Evolutionary conservation across 1,140 invertebrate genomes (phyloP).

Genomic region (Octopus bimaculoides): DNA sequence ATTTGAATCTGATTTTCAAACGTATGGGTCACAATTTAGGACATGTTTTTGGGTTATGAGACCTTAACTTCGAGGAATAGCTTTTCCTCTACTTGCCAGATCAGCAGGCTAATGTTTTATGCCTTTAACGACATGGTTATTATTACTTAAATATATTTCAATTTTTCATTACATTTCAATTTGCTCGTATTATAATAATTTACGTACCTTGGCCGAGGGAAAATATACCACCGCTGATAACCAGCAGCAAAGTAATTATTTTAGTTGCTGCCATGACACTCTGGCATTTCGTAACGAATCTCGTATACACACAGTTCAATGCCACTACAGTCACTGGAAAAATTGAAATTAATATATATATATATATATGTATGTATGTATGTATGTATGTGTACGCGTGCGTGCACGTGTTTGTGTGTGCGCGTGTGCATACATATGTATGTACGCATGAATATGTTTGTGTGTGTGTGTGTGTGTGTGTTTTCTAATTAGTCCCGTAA

Average conservation of each 20-base stretch:
- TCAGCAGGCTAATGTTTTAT: too few relatives aligned
- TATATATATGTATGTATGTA: background rate
- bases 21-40: too few relatives aligned
- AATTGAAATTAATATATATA: background rate
- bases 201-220: conserved; percentile 68
- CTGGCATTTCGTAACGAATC: conserved; percentile 78
- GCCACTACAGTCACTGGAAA: conserved; percentile 66
- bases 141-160: too few relatives aligned
- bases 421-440: background rate
- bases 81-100: too few relatives aligned
- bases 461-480: background rate
- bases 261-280: conserved; percentile 82
- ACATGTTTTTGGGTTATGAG: too few relatives aligned
- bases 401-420: background rate
- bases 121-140: too few relatives aligned
- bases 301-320: conserved; percentile 83
- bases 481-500: background rate
- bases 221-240: conserved; percentile 74
- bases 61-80: too few relatives aligned
- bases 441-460: background rate
- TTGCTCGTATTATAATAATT: background rate
- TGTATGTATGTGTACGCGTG: background rate
- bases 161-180: too few relatives aligned
- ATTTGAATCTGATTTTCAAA: too few relatives aligned
- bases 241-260: conserved; percentile 62